Base-by-base conservation (phyloP, 2,888 invertebrate genomes). In the Scrobipalpa atriplicella region DNA sequence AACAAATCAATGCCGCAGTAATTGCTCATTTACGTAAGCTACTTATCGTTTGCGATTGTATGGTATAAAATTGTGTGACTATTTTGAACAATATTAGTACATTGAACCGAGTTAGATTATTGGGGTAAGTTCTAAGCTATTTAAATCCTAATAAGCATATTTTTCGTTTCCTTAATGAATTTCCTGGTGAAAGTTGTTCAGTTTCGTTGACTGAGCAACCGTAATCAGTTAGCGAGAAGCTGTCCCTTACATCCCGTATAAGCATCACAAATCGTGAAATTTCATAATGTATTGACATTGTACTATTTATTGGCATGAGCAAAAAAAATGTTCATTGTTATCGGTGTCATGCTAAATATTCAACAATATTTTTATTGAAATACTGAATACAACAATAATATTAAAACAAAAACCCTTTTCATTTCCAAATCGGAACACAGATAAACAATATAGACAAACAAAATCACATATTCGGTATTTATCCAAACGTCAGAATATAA, bases 71-170 rank as follows among this genome's bases (percentile, higher is more conserved):
- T 43, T 43, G n/a, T 43, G 43, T 43, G n/a, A 7, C 43, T n/a
- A 52, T 18, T 52, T 52, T 18, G 51, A 52, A 19, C 51, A n/a
- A 18, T 2, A 52, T 52, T 52, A 18, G 51, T 56, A 10, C 21
- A 29, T 19, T 52, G 52, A 52, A 9, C 29, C 56, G 5, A 56
- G 29, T 56, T 56, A 56, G 56, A 56, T 56, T 29, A 56, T 56
- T 1, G 56, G 56, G 56, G 56, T 56, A 5, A 19, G 5, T 56
- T 56, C 19, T 5, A 9, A 1, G 18, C 1, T 19, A 29, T 29
- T 56, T 56, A 56, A 56, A 29, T 56, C 29, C 56, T 56, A 29
- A 56, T 56, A 52, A 52, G 19, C 3, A n/a, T n/a, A n/a, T n/a
- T n/a, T n/a, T n/a, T n/a, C n/a, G n/a, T n/a, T n/a, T n/a, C n/a